Evolutionary conservation across 1,140 invertebrate species (phyloP).

Genomic region (Eurosta solidaginis): DNA sequence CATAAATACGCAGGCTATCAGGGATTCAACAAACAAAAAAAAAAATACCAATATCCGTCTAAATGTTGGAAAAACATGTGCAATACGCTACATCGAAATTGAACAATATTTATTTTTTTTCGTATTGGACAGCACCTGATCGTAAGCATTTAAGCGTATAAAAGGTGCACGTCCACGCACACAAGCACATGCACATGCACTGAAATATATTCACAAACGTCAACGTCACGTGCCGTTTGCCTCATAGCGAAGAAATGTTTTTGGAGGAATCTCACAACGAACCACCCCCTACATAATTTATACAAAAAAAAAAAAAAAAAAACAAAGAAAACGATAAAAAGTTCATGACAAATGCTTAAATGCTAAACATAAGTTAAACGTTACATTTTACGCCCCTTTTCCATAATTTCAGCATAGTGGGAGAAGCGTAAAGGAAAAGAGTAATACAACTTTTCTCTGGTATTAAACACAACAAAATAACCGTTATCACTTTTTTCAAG

Average conservation of each 20-base stretch:
- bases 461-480: no score
- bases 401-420: not conserved
- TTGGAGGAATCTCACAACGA: not conserved
- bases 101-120: not conserved
- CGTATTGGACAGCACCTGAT: slow-evolving; percentile 28
- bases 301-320: not conserved
- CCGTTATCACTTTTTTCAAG: no score
- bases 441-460: no score
- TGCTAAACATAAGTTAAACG: slow-evolving; percentile 28
- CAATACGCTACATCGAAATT: not conserved
- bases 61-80: not conserved
- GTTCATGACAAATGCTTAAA: slow-evolving; percentile 9
- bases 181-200: not conserved
- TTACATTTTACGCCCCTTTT: not conserved
- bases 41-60: slow-evolving; percentile 23
- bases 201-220: not conserved
- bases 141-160: slow-evolving; percentile 36
- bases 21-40: not conserved
- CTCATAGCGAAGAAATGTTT: not conserved
- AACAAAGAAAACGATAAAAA: no score
- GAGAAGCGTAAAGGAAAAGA: no score
- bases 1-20: not conserved
- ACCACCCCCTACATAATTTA: not conserved
- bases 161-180: slow-evolving; percentile 36
- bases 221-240: slow-evolving; percentile 36